These are phyloP conservation scores for Brachionus plicatilis DNA, from an alignment of 1,140 invertebrate species.

Conservation along the genomic window DNA sequence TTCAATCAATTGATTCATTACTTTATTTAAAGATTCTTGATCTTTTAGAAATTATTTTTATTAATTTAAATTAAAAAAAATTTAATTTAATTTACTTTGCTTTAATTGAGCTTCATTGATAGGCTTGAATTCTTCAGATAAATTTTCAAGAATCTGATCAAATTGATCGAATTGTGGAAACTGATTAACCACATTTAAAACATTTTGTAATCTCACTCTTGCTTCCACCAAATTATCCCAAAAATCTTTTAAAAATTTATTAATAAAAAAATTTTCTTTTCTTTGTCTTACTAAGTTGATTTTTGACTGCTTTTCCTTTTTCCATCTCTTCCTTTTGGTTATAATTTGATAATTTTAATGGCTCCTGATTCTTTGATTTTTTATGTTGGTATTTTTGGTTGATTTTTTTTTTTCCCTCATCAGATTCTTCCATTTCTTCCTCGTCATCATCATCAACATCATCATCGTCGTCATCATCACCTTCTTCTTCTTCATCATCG, in stretches of 20 bases:
- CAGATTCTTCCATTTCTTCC: neutral
- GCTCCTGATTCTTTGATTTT: neutral
- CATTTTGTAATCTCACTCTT: slow-evolving; percentile 76
- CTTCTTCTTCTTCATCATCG: slow-evolving; percentile 41
- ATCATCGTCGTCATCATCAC: slow-evolving; percentile 41
- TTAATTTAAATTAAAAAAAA: neutral
- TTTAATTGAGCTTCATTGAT: slow-evolving; percentile 48
- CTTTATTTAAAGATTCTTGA: slow-evolving; percentile 58
- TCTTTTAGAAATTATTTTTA: slow-evolving; percentile 11
- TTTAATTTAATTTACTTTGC: neutral
- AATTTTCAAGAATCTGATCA: slow-evolving; percentile 51
- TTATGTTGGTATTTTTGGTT: slow-evolving; percentile 3
- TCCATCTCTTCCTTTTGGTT: slow-evolving; percentile 64
- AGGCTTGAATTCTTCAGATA: slow-evolving; percentile 59
- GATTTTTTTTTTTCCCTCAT: slow-evolving; percentile 21
- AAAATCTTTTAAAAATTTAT: slow-evolving; percentile 53
- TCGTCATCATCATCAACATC: slow-evolving; percentile 23
- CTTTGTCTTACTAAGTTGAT: slow-evolving; percentile 59
- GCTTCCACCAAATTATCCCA: slow-evolving; percentile 77
- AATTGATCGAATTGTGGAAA: slow-evolving; percentile 64
- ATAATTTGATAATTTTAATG: slow-evolving; percentile 45
- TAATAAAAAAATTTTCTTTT: slow-evolving; percentile 13
- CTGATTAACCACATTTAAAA: slow-evolving; percentile 67
- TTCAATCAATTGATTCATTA: slow-evolving; percentile 64
- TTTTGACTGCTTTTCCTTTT: slow-evolving; percentile 70